phyloP scores from a whole-genome alignment of 2,113 vertebrate genomes.

The Kryptolebias marmoratus region DNA sequence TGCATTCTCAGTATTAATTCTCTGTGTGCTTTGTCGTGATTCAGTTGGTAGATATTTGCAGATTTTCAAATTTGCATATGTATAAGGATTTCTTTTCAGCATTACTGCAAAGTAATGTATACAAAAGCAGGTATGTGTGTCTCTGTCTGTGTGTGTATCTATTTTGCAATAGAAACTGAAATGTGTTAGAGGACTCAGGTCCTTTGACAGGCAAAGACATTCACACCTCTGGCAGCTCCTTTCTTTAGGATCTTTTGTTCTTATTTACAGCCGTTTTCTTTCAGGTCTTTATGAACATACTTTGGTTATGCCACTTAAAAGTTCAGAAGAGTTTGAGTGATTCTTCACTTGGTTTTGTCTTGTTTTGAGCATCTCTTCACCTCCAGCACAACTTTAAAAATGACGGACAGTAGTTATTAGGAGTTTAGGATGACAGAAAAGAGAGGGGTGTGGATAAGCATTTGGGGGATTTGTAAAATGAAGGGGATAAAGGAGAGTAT shows the following conservation, averaged over 20 bases:
- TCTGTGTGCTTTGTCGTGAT: conserved; percentile 18
- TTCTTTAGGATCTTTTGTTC: conserved; percentile 7
- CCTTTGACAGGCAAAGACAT: too few relatives aligned
- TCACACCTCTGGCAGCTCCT: too few relatives aligned
- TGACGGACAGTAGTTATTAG: conserved; percentile 12
- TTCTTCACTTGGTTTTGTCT: conserved; percentile 24
- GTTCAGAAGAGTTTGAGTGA: conserved; percentile 1
- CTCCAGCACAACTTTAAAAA: conserved; percentile 31
- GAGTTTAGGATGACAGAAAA: conserved; percentile 16
- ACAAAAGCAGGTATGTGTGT: neutral
- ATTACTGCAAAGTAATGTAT: neutral
- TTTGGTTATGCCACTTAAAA: conserved; percentile 12
- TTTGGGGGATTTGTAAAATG: conserved; percentile 29
- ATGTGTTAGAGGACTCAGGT: conserved; percentile 9
- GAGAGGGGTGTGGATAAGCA: neutral
- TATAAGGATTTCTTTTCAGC: neutral
- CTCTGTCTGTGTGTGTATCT: neutral
- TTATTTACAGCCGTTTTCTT: conserved; percentile 31
- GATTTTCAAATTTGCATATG: conserved; percentile 46
- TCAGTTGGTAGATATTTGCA: conserved; percentile 47
- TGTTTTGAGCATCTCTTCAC: conserved; percentile 31
- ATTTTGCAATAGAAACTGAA: neutral
- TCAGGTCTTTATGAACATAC: conserved; percentile 23
- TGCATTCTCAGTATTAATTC: conserved; percentile 37
- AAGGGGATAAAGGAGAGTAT: conserved; percentile 4